phyloP scores from a whole-genome alignment of 1,140 invertebrate genomes.

The Mya arenaria region DNA sequence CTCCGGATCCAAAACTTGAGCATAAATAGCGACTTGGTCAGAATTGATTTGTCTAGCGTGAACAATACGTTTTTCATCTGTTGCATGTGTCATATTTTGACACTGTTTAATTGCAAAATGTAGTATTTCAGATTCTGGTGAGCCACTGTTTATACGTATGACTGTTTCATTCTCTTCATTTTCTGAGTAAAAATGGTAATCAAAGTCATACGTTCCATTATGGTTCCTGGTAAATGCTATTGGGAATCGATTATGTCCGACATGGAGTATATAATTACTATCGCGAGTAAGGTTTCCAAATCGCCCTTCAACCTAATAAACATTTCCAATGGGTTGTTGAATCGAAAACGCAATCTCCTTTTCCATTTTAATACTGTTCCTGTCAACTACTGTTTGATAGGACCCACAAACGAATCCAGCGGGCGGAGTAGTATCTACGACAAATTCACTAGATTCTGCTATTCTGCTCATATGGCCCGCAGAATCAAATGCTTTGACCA shows the following conservation, averaged over 20 bases:
- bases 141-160: not conserved
- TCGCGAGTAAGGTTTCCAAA: not conserved
- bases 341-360: not conserved
- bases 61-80: not conserved
- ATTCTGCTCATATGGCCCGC: constrained; percentile 45
- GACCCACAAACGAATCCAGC: constrained; percentile 23
- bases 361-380: not conserved
- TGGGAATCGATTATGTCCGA: too few relatives aligned
- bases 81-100: not conserved
- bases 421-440: constrained; percentile 54
- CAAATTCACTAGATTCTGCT: not conserved
- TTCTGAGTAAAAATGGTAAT: not conserved
- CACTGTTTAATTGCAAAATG: not conserved
- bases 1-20: not conserved
- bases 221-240: not conserved
- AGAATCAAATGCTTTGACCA: constrained; percentile 53
- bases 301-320: not conserved
- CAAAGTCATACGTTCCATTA: not conserved
- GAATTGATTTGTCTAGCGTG: not conserved
- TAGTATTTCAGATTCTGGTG: not conserved
- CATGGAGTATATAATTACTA: not conserved
- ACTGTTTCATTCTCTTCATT: not conserved
- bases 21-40: not conserved
- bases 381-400: not conserved
- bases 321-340: not conserved